Conservation (phyloP, 2,888 invertebrate genomes). For the Labia minor region DNA sequence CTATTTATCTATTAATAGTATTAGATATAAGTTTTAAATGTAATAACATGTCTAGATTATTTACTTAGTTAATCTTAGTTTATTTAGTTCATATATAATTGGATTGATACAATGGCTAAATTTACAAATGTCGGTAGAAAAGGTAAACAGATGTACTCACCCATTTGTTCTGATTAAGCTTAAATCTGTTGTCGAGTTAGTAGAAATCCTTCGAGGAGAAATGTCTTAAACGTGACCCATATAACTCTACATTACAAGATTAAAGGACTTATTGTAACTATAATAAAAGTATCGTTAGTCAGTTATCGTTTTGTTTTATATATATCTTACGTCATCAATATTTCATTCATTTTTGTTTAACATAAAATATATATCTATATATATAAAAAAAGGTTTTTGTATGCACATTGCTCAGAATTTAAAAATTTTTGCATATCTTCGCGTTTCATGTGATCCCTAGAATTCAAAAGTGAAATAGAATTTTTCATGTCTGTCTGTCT, state of each 20-base stretch:
- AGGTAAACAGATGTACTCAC: background rate
- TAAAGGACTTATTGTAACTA: background rate
- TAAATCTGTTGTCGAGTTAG: slow-evolving; percentile 1
- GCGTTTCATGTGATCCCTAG: background rate
- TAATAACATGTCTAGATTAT: too few species aligned
- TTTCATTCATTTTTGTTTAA: background rate
- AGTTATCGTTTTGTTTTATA: background rate
- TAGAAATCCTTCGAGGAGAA: background rate
- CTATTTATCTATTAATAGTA: too few species aligned
- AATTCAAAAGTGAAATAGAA: background rate
- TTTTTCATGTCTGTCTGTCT: too few species aligned
- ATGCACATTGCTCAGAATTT: too few species aligned
- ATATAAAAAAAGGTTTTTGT: too few species aligned
- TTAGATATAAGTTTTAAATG: too few species aligned
- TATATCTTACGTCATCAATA: background rate
- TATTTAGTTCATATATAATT: too few species aligned
- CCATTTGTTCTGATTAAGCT: background rate
- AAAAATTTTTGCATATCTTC: too few species aligned
- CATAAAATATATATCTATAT: too few species aligned
- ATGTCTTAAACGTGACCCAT: slow-evolving; percentile 1
- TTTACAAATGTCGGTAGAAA: too few species aligned
- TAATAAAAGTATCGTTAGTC: background rate
- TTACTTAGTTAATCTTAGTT: too few species aligned
- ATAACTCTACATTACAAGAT: slow-evolving; percentile 7
- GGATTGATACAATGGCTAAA: too few species aligned